Base-by-base conservation (phyloP, 2,113 vertebrate genomes). In the Heterocephalus glaber region DNA sequence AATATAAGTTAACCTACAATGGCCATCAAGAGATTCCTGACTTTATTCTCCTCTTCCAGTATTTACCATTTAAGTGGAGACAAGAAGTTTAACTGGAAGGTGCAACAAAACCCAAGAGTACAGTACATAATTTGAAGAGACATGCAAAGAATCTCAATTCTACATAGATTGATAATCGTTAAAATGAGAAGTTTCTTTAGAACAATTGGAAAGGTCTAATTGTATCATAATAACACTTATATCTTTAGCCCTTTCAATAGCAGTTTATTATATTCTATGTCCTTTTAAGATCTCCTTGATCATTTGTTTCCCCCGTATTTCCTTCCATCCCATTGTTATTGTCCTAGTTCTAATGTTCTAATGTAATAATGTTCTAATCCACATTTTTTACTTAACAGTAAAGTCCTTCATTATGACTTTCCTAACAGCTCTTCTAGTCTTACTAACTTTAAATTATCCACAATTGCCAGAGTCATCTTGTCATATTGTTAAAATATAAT, bases 161-260 rank as follows among this genome's bases (percentile, higher is more conserved):
- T 94, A 72, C 65, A 77, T 49, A 35, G 52, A 85, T 14, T 65
- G 33, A 79, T 33, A 85, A 58, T 66, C 58, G 94, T 80, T 89
- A 93, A 96, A 90, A 79, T 93, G 49, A 76, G 61, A 93, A 91
- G 16, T 74, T 87, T 89, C 61, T 79, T 93, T 82, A 90, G 63
- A 81, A 76, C 82, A 49, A 80, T 11, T 49, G 3, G 24, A 12
- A 81, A 1, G 22, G 30, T 33, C 22, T 74, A 83, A 79, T 66
- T 92, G 30, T 52, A 79, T 38, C 44, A 89, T 85, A 94, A 87
- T 86, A 92, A 82, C n/a, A 88, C 56, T 89, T 65, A 74, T 60
- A 49, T 47, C 16, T 52, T 65, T 85, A 81, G 80, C 4, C 24
- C 22, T 90, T 94, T 89, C 20, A 70, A 60, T n/a, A 65, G 65